These are phyloP conservation scores for Rhingia campestris DNA, from an alignment of 2,888 invertebrate species.

Conservation along the genomic window DNA sequence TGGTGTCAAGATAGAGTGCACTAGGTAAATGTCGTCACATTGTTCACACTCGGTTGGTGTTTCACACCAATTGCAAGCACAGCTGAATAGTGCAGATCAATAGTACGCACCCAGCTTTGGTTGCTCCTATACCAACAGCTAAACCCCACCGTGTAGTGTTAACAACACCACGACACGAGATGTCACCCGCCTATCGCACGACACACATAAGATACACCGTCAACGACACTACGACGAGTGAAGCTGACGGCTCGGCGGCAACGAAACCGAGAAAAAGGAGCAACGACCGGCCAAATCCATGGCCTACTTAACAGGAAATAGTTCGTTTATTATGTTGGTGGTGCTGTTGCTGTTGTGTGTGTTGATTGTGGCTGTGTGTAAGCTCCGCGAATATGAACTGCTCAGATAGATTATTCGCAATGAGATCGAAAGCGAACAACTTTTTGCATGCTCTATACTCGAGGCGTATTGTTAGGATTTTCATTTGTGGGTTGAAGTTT, in stretches of 20 bases:
- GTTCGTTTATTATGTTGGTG: conserved; percentile 66
- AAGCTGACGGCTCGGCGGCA: not conserved
- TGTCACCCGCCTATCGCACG: conserved; percentile 31
- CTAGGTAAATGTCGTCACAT: conserved; percentile 60
- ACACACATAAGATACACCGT: conserved; percentile 21
- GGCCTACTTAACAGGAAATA: conserved; percentile 81
- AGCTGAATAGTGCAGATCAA: conserved; percentile 54
- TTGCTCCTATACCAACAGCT: conserved; percentile 31
- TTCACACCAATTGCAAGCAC: conserved; percentile 22
- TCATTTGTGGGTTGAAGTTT: conserved; percentile 39
- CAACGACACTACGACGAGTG: conserved; percentile 22
- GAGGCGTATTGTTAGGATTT: conserved; percentile 25
- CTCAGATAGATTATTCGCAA: conserved; percentile 59
- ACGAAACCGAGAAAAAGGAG: conserved; percentile 77
- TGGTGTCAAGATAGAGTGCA: conserved; percentile 72
- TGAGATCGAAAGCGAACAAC: conserved; percentile 68
- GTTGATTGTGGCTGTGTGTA: conserved; percentile 1
- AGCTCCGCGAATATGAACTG: not conserved
- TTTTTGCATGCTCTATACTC: conserved; percentile 11
- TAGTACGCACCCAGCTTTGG: conserved; percentile 44
- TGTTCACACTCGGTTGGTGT: conserved; percentile 32
- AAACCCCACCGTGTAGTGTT: conserved; percentile 18
- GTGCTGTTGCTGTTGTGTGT: not conserved
- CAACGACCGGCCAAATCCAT: conserved; percentile 82
- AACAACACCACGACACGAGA: conserved; percentile 61